Percentiles rank a stretch among this genome's conserved stretches.
Evolutionary conservation across 2,113 vertebrate species (phyloP).

Genomic region (Pardalotus punctatus): DNA sequence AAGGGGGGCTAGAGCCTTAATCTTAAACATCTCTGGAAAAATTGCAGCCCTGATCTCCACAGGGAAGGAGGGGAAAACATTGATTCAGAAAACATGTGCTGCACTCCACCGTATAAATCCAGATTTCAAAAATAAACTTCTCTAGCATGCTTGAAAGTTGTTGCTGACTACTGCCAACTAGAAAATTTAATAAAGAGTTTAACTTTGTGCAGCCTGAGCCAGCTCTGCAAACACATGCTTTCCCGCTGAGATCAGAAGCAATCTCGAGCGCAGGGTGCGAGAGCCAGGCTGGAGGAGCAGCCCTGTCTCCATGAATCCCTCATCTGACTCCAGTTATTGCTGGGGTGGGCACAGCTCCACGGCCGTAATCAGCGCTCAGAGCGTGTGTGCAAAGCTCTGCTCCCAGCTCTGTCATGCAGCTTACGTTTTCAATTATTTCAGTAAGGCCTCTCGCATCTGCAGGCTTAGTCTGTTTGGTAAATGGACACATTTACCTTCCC

Average conservation of each 20-base stretch:
- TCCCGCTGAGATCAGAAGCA: conserved; percentile 49
- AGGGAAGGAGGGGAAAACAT: conserved; percentile 10
- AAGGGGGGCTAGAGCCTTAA: not conserved
- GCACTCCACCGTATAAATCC: conserved; percentile 49
- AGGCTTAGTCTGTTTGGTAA: not conserved
- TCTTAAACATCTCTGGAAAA: conserved; percentile 47
- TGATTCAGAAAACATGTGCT: conserved; percentile 58
- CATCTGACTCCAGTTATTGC: conserved; percentile 39
- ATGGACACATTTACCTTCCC: not conserved
- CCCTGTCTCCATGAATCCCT: conserved; percentile 14
- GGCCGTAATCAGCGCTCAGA: not conserved
- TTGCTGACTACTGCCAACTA: conserved; percentile 42
- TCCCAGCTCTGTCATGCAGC: not conserved
- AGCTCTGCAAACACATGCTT: conserved; percentile 61
- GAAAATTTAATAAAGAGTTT: conserved; percentile 64
- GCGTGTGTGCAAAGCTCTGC: not conserved
- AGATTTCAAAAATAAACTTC: conserved; percentile 56
- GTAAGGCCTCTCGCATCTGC: not conserved
- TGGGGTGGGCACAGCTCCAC: conserved; percentile 28
- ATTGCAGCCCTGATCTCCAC: conserved; percentile 6
- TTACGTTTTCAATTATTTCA: conserved; percentile 1
- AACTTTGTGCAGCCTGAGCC: conserved; percentile 6
- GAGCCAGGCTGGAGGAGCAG: conserved; percentile 35
- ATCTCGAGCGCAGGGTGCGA: not conserved
- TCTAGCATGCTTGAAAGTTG: conserved; percentile 41